A percentile compares a stretch with the other conserved stretches of the same genome.
Conservation (phyloP, 2,113 vertebrate genomes). For the Clarias batrachus region DNA sequence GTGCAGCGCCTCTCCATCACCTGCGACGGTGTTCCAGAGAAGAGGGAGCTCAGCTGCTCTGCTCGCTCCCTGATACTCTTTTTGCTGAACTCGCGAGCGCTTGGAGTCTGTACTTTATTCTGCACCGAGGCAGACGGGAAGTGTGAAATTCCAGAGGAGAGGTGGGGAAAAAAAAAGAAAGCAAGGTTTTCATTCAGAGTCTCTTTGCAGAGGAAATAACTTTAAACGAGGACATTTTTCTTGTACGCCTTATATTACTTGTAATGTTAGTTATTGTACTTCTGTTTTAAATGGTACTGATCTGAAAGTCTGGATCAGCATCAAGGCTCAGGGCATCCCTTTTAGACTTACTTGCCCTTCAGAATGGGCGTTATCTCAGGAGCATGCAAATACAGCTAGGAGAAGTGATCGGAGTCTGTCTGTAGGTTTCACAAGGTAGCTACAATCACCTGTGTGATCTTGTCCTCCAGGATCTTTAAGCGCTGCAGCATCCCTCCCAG, state of each 20-base stretch:
- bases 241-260: background rate
- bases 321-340: too few relatives aligned
- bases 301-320: background rate
- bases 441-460: slow-evolving; percentile 81
- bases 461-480: slow-evolving; percentile 78
- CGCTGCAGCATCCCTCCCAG: slow-evolving; percentile 75
- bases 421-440: slow-evolving; percentile 32
- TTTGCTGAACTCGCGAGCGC: slow-evolving; percentile 82
- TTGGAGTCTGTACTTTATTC: slow-evolving; percentile 77
- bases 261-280: background rate
- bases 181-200: background rate
- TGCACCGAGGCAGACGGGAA: slow-evolving; percentile 59
- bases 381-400: background rate
- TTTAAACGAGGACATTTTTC: background rate
- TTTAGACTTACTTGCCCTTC: background rate
- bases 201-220: too few relatives aligned
- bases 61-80: slow-evolving; percentile 91
- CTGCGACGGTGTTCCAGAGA: slow-evolving; percentile 74
- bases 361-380: background rate
- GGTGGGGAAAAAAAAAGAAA: background rate
- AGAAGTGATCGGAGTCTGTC: background rate
- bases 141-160: background rate
- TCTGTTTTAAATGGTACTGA: background rate
- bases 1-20: slow-evolving; percentile 63
- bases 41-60: slow-evolving; percentile 84